A percentile compares a stretch with the other conserved stretches of the same genome.
Evolutionary conservation across 2,797 vertebrate genomes (phyloP).

Genomic region (Sardinella longiceps): DNA sequence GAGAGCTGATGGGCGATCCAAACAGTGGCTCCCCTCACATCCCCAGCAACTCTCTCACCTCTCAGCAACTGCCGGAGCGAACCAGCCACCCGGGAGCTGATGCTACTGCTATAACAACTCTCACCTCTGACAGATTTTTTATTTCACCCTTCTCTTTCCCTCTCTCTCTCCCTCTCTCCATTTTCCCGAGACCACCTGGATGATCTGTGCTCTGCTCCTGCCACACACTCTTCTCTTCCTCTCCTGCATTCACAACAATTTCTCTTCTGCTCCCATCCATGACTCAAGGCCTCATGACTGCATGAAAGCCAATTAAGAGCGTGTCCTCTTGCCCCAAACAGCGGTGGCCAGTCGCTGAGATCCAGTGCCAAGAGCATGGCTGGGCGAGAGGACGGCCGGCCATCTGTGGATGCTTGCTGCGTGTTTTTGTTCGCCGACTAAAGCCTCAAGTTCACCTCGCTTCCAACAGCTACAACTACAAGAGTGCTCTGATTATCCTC

Average conservation of each 20-base stretch:
- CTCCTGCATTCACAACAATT: background rate
- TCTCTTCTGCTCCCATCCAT: background rate
- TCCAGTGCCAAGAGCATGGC: slow-evolving; percentile 11
- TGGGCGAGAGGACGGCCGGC: background rate
- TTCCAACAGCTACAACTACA: slow-evolving; percentile 2
- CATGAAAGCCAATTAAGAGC: slow-evolving; percentile 14
- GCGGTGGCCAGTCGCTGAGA: background rate
- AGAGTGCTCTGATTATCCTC: slow-evolving; percentile 4
- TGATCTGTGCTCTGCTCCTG: background rate
- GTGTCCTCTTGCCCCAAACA: slow-evolving; percentile 16
- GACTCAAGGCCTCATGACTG: slow-evolving; percentile 20
- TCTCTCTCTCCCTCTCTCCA: background rate
- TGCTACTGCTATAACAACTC: background rate
- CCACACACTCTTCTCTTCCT: background rate
- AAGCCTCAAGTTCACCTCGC: slow-evolving; percentile 2
- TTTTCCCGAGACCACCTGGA: background rate
- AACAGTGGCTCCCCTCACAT: slow-evolving; percentile 36
- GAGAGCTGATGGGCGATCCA: background rate
- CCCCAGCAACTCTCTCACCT: slow-evolving; percentile 18
- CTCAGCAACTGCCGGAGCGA: slow-evolving; percentile 28
- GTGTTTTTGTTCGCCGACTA: background rate
- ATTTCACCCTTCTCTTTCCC: background rate
- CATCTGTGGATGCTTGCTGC: slow-evolving; percentile 11
- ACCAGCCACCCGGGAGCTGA: background rate
- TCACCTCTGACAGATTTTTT: background rate